These are phyloP conservation scores for Narcine bancroftii DNA, from an alignment of 2,113 vertebrate genomes.

Conservation along the genomic window DNA sequence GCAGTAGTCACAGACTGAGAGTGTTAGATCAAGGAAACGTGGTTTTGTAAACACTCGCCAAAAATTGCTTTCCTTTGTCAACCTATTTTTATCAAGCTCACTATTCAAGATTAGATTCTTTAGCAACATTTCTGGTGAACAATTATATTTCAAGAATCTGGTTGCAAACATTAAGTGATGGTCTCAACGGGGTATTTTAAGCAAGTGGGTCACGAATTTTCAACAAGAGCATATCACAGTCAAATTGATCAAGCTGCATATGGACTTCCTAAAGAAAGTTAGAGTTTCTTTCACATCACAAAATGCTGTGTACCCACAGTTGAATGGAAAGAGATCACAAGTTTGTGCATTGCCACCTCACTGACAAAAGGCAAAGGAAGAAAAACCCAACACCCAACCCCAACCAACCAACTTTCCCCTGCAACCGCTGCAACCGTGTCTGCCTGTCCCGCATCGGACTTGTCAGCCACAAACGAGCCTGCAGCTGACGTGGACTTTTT, in stretches of 20 bases:
- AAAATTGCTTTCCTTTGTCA: neutral
- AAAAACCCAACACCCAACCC: too few species aligned
- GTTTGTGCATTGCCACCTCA: neutral
- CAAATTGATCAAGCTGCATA: neutral
- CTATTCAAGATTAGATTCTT: neutral
- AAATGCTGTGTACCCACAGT: neutral
- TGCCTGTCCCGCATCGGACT: too few species aligned
- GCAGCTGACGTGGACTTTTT: too few species aligned
- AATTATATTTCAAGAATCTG: neutral
- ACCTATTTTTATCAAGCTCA: neutral
- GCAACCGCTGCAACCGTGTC: too few species aligned
- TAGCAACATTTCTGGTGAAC: neutral
- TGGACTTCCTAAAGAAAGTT: neutral
- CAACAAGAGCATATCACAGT: neutral
- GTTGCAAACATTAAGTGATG: neutral
- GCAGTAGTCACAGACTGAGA: neutral
- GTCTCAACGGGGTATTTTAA: neutral
- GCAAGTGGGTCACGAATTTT: neutral
- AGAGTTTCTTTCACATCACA: neutral
- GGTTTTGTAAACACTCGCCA: neutral
- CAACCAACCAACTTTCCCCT: too few species aligned
- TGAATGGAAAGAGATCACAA: neutral
- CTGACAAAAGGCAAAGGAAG: too few species aligned
- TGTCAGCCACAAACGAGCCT: too few species aligned
- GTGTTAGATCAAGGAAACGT: neutral